A percentile compares a stretch with the other conserved stretches of the same genome.
Evolutionary conservation across 2,888 invertebrate genomes (phyloP).

Genomic region (Micoletzkya japonica): DNA sequence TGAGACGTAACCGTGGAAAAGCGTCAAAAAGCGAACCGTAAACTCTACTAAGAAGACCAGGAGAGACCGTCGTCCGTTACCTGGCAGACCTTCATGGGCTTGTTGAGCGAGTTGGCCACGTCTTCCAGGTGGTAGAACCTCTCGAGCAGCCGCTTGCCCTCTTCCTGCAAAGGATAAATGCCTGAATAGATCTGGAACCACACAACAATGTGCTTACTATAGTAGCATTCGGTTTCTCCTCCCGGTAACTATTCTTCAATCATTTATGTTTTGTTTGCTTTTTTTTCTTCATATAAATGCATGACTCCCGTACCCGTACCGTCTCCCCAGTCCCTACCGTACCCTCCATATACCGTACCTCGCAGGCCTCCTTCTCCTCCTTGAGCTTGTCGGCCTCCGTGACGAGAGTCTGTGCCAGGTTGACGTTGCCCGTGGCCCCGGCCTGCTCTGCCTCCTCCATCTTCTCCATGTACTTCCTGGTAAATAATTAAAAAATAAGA

Average conservation of each 20-base stretch:
- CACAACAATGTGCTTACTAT: not conserved
- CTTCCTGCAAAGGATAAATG: not conserved
- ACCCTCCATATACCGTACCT: not conserved
- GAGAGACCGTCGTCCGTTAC: no score
- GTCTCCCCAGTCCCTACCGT: not conserved
- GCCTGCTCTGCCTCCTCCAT: slow-evolving; percentile 31
- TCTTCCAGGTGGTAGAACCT: slow-evolving; percentile 27
- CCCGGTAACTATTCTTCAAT: no score
- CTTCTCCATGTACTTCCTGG: slow-evolving; percentile 23
- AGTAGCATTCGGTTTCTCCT: no score
- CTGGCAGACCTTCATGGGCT: slow-evolving; percentile 29
- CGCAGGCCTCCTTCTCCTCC: slow-evolving; percentile 15
- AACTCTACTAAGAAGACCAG: no score
- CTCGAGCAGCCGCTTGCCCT: slow-evolving; percentile 9
- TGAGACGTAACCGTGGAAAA: no score
- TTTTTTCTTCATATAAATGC: not conserved
- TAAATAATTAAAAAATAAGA: not conserved
- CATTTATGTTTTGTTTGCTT: no score
- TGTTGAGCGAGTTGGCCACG: slow-evolving; percentile 29
- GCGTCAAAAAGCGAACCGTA: no score
- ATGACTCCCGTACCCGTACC: not conserved
- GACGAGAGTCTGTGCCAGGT: slow-evolving; percentile 19
- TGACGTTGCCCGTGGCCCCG: slow-evolving; percentile 22
- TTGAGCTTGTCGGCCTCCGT: slow-evolving; percentile 20
- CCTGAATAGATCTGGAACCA: not conserved